phyloP scores from a whole-genome alignment of 2,888 invertebrate species.

The Pristionchus japonicus region DNA sequence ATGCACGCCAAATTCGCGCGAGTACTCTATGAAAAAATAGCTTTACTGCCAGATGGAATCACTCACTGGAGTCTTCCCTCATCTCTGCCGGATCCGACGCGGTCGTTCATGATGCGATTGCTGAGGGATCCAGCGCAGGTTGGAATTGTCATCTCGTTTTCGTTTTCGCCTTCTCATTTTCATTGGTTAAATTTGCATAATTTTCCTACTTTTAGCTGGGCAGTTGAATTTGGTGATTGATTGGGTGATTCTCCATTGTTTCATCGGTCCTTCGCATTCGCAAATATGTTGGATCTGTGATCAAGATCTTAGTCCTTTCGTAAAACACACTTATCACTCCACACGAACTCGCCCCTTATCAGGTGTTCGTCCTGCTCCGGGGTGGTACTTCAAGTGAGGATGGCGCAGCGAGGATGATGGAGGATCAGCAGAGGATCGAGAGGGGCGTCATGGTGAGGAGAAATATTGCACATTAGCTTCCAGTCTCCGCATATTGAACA shows the following conservation, averaged over 20 bases:
- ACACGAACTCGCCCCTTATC: not conserved
- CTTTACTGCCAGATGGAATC: not conserved
- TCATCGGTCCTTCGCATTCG: not conserved
- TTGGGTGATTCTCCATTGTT: not conserved
- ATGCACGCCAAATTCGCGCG: too few relatives aligned
- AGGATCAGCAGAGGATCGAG: not conserved
- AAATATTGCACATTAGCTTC: too few relatives aligned
- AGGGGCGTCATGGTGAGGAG: not conserved
- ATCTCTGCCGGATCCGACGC: not conserved
- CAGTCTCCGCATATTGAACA: too few relatives aligned
- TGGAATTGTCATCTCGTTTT: not conserved
- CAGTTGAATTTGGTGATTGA: too few relatives aligned
- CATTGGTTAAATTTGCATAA: too few relatives aligned
- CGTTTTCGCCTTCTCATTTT: not conserved
- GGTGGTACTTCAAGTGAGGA: not conserved
- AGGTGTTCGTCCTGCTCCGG: slow-evolving; percentile 27
- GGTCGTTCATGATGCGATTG: not conserved
- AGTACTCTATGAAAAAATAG: too few relatives aligned
- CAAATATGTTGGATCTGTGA: not conserved
- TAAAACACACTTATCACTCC: not conserved
- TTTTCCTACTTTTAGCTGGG: too few relatives aligned
- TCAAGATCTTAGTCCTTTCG: not conserved
- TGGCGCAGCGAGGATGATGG: not conserved
- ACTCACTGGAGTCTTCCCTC: slow-evolving; percentile 14
- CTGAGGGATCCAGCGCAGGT: not conserved